Evolutionary conservation across 2,888 invertebrate species (phyloP).

Genomic region (Anthrax anthrax): DNA sequence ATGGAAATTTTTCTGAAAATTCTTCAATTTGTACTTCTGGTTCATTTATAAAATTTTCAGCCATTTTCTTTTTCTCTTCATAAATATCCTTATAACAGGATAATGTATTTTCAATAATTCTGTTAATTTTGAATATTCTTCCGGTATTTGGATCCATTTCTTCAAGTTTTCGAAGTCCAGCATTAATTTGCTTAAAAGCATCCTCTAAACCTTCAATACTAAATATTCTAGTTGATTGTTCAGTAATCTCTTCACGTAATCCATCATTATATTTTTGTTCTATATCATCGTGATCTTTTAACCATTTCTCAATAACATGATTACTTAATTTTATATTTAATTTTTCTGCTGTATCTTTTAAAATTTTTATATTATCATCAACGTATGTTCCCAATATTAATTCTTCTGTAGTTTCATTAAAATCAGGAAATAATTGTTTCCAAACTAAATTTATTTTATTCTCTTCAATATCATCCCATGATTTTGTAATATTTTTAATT

Average conservation of each 20-base stretch:
- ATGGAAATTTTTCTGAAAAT: no score
- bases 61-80: neutral
- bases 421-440: neutral
- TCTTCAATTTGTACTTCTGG: no score
- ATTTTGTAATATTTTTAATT: neutral
- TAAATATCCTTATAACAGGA: neutral
- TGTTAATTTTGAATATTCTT: neutral
- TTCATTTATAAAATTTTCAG: no score
- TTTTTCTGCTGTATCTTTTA: neutral
- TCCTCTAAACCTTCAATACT: neutral
- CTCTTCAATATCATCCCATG: neutral
- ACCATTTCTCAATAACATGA: neutral
- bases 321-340: neutral
- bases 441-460: neutral
- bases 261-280: neutral
- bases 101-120: neutral
- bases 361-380: neutral
- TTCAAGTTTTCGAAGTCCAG: neutral
- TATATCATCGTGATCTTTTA: neutral
- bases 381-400: no score
- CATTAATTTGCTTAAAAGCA: neutral
- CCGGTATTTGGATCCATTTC: neutral
- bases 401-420: neutral
- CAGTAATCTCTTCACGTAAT: neutral
- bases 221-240: neutral